These are phyloP conservation scores for Phalacrocorax carbo DNA, from an alignment of 2,113 vertebrate genomes.

Conservation along the genomic window DNA sequence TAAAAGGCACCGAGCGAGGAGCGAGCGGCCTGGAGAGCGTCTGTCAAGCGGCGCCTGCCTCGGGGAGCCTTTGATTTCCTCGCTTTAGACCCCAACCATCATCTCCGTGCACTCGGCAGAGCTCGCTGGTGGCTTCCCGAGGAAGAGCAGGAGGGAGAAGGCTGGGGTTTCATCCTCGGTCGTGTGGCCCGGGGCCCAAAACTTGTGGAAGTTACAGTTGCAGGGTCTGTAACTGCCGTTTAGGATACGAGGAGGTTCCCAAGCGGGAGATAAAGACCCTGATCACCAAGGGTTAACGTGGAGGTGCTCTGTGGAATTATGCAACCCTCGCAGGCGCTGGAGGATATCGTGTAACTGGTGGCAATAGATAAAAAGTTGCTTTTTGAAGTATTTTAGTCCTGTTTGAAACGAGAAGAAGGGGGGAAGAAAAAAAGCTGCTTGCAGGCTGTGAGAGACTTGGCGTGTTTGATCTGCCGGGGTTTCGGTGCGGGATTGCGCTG, in stretches of 20 bases:
- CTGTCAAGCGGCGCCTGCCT: neutral
- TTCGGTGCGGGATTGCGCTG: neutral
- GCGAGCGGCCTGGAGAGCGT: neutral
- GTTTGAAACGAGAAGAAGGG: neutral
- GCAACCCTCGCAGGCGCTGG: neutral
- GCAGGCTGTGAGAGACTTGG: fast-evolving
- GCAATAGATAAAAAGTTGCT: neutral
- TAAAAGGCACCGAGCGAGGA: neutral
- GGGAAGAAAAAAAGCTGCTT: neutral
- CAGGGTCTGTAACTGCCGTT: neutral
- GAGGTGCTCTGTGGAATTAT: neutral
- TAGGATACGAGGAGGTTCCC: neutral
- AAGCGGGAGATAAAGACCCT: neutral
- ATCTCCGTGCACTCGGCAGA: neutral
- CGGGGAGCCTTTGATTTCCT: neutral
- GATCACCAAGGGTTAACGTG: neutral
- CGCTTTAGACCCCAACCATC: neutral
- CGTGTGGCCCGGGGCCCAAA: no score
- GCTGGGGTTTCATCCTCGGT: neutral
- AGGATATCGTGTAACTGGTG: neutral
- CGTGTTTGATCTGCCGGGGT: fast-evolving
- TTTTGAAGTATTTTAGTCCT: neutral
- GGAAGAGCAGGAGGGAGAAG: neutral
- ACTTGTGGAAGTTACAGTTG: fast-evolving
- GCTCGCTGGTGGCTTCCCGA: neutral